Percentiles rank a stretch among this genome's conserved stretches.
phyloP scores from a whole-genome alignment of 2,113 vertebrate genomes.

The Orcinus orca region DNA sequence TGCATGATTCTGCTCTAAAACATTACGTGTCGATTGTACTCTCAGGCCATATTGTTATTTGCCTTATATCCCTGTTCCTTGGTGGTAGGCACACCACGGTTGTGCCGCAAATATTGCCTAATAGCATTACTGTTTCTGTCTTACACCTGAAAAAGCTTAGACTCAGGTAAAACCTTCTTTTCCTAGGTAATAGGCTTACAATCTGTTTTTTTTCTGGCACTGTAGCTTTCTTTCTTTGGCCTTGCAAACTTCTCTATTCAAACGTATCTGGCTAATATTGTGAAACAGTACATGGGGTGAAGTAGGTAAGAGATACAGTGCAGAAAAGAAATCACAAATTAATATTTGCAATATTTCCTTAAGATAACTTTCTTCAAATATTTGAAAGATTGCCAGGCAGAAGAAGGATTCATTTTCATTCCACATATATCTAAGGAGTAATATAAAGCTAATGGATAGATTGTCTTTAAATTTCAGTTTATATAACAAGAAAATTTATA shows the following conservation, averaged over 20 bases:
- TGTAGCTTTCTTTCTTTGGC: neutral
- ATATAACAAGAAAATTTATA: neutral
- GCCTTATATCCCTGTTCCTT: neutral
- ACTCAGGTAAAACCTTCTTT: neutral
- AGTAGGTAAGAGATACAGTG: rapidly evolving
- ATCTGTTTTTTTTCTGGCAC: neutral
- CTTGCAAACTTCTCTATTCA: neutral
- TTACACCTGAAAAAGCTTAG: neutral
- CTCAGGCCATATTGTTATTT: neutral
- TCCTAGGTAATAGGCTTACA: neutral
- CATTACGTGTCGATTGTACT: neutral
- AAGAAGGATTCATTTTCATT: neutral
- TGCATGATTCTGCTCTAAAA: neutral
- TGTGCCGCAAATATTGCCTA: neutral
- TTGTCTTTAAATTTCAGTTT: constrained; percentile 18
- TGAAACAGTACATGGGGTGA: neutral
- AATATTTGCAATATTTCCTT: neutral
- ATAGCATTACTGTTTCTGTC: neutral
- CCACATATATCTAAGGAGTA: neutral
- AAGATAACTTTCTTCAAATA: neutral
- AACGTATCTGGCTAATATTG: neutral
- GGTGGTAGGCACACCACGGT: neutral
- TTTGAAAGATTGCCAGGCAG: neutral
- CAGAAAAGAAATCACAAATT: neutral
- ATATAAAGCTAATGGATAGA: neutral